Base-by-base conservation (phyloP, 2,113 vertebrate genomes). In the Tragelaphus imberbis region DNA sequence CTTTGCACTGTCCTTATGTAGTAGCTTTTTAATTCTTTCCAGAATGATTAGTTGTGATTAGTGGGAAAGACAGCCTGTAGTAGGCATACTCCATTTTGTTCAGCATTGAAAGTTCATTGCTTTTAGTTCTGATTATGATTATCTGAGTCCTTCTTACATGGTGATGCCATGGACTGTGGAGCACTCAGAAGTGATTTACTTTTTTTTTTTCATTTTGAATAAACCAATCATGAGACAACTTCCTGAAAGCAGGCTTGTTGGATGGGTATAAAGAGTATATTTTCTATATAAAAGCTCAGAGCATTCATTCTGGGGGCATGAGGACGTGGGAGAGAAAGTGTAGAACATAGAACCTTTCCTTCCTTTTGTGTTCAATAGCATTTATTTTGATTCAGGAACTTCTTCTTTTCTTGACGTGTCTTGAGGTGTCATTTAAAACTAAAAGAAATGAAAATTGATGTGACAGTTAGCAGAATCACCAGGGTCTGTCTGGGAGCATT, bases 401-500 rank as follows among this genome's bases (percentile, higher is more conserved):
- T 95, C 53, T 90, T 89, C 63, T 51, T 36, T 85, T 88, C 23
- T 93, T 79, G 82, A 88, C 7, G 49, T 86, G n/a, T 23, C 51
- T 65, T 82, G 28, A 71, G 61, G 27, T 79, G 27, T 85, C 71
- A 59, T 87, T 97, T 79, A 82, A 65, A 97, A 96, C 30, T 85
- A 89, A 85, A 80, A 84, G 30, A 87, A 90, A 87, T 92, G 25
- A 27, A 92, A 65, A 56, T 89, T 91, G 84, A 65, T 92, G 19
- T 40, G 44, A 77, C 85, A 95, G 63, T 89, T 96, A 94, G 12
- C 61, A 95, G 23, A 87, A 58, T 95, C 58, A 92, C 33, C 51
- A 92, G 4, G 3, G 33, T 84, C 51, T 84, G 59, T 87, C 59
- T 79, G 53, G 63, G n/a, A 82, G 27, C 68, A 53, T 94, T 79